Evolutionary conservation across 2,113 vertebrate genomes (phyloP), one percentile per base, ranked within the genome.

Genomic region (Rhinolophus ferrumequinum): DNA sequence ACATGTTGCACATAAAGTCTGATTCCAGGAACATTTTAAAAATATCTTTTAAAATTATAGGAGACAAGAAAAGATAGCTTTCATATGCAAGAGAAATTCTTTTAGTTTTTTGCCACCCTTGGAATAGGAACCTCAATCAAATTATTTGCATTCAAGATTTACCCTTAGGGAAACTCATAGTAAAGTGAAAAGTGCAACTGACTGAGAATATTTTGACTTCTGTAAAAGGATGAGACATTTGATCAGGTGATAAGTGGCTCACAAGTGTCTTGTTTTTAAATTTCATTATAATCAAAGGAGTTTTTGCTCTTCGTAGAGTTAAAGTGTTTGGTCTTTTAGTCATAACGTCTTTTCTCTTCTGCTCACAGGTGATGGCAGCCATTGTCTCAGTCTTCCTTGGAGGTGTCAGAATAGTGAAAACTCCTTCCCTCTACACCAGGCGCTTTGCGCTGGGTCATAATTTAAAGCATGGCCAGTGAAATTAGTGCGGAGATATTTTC

Each of bases 1-100:
- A 97, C 93, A 95, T 76, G 81, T 84, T 97, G 86, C 95, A 72
- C 92, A 73, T 98, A 96, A 97, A 97, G 24, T 94, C 80, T 90
- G 35, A 89, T 97, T 93, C 76, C 75, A 77, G 83, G 87, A 93
- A 97, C 35, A 30, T 95, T 91, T 96, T 95, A 10, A 95, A 93
- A 96, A 94, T 93, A 93, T 24, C 73, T 95, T 97, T 93, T 92
- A 88, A 95, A 96, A 97, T 97, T 90, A 96, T 30, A 85, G 80
- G 52, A 93, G 96, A 96, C 73, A 92, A 76, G 86, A 79, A 96
- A 97, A 88, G 87, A 96, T 76, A 83, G 81, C 64, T 94, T 92
- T 95, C 87, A 80, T 75, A 91, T 60, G 41, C 66, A 52, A 89
- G 47, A 77, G 75, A 82, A 89, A 64, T 96, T 96, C 84, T 96